Conservation (phyloP, 2,888 invertebrate genomes). For the Lepeophtheirus nordmannii region DNA sequence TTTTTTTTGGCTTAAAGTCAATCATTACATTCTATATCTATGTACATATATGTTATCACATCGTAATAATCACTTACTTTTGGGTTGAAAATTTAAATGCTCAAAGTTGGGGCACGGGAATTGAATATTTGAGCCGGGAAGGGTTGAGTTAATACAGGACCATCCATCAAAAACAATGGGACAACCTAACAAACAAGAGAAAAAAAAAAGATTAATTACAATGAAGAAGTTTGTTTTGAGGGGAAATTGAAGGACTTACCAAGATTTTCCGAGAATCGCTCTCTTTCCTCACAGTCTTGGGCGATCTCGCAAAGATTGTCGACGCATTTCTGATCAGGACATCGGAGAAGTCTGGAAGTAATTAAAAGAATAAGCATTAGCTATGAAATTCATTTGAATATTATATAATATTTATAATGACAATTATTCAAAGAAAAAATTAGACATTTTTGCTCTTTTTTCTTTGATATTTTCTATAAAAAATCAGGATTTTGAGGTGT, state of each 20-base stretch:
- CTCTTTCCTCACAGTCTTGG: slow-evolving; percentile 1
- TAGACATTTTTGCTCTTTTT: too few species aligned
- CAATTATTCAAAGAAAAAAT: too few species aligned
- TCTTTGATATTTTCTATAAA: too few species aligned
- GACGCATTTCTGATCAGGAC: slow-evolving; percentile 1
- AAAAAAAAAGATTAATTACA: slow-evolving; percentile 26
- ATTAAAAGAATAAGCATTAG: not conserved
- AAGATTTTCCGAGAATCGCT: slow-evolving; percentile 26
- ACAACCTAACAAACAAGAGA: slow-evolving; percentile 29
- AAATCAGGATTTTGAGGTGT: too few species aligned
- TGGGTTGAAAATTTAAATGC: slow-evolving; percentile 31
- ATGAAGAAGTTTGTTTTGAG: too few species aligned
- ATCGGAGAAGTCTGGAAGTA: slow-evolving; percentile 1
- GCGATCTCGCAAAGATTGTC: slow-evolving; percentile 10
- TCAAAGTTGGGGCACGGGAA: slow-evolving; percentile 32
- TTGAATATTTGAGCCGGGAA: slow-evolving; percentile 33
- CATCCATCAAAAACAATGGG: slow-evolving; percentile 36
- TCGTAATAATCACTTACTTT: too few species aligned
- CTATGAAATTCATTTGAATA: not conserved
- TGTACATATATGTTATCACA: too few species aligned
- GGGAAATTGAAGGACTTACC: too few species aligned
- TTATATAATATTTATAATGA: too few species aligned
- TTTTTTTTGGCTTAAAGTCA: too few species aligned
- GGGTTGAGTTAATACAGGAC: slow-evolving; percentile 37
- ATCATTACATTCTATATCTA: too few species aligned